phyloP scores from a whole-genome alignment of 53 echinoderm and acorn worm genomes.

The Holothuria scabra region DNA sequence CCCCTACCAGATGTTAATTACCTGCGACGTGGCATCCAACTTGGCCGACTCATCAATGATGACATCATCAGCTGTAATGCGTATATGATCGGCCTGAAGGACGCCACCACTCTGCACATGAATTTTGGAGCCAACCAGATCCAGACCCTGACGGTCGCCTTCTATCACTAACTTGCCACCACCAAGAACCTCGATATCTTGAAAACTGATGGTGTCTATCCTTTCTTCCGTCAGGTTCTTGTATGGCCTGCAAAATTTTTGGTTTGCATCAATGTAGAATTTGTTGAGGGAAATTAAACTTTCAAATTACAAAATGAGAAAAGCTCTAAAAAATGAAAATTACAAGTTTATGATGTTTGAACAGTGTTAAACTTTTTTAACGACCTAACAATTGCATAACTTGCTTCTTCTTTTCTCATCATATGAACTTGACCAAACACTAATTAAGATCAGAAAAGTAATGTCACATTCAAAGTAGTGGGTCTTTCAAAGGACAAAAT shows the following conservation, averaged over 20 bases:
- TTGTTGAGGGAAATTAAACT: no score
- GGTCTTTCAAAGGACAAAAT: no score
- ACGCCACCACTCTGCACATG: conserved; percentile 78
- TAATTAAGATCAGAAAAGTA: no score
- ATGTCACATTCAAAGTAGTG: no score
- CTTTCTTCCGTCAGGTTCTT: conserved; percentile 71
- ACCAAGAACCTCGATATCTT: conserved; percentile 73
- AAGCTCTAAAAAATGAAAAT: no score
- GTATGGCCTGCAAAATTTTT: conserved; percentile 56
- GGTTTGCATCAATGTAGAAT: no score
- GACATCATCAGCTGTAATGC: conserved; percentile 59
- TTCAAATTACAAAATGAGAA: no score
- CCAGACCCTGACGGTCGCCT: conserved; percentile 70
- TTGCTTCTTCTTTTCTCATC: no score
- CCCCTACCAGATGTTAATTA: not conserved
- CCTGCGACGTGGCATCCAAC: conserved; percentile 61
- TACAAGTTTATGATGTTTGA: no score
- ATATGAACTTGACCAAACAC: no score
- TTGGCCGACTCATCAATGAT: conserved; percentile 77
- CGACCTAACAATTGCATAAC: no score
- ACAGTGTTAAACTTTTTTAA: no score
- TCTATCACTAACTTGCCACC: conserved; percentile 80
- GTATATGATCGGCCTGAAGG: conserved; percentile 78
- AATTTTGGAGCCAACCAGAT: conserved; percentile 65
- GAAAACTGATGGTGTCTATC: conserved; percentile 63